Evolutionary conservation across 2,113 vertebrate genomes (phyloP), one percentile per base, ranked within the genome.

Genomic region (Apteryx mantelli): DNA sequence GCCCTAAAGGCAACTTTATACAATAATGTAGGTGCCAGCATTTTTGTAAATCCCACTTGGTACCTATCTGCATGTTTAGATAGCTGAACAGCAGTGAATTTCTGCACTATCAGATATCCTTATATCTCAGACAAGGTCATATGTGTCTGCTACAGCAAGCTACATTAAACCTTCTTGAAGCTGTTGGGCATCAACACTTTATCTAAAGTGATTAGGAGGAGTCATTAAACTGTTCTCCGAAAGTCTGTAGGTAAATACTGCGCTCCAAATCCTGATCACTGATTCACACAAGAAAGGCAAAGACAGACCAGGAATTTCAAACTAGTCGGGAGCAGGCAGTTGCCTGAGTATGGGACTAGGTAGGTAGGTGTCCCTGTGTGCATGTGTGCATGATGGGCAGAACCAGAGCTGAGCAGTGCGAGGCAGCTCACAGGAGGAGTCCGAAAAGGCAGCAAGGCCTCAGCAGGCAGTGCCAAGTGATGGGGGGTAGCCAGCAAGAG

Each of bases 61-160:
- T 78, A 86, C 24, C 32, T 65, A 81, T 73, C 56, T 87, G n/a
- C 34, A 18, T 53, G 11, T 91, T 93, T 76, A 89, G 21, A n/a
- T 22, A 79, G 69, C 71, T 95, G 48, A 95, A 73, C 8, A 71
- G 22, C 34, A 79, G 61, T 58, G 66, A 82, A 74, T 82, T 86
- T 85, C 70, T 95, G 71, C 63, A 76, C 25, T 65, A 56, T 69
- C 84, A 82, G 24, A 58, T 69, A 82, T 13, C 52, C 52, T 76
- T 75, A 20, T 30, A 10, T 64, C 87, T 96, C 74, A 69, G 32
- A 55, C 65, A 88, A 91, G 93, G 94, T 93, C 87, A 92, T 34
- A 55, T 52, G 19, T 4, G 1, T 87, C 63, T 56, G 22, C n/a
- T 69, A 12, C 60, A 64, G 28, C 73, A 52, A 53, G 32, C n/a